These are phyloP conservation scores for Limnodromus scolopaceus DNA, from an alignment of 2,797 vertebrate genomes.

Conservation along the genomic window DNA sequence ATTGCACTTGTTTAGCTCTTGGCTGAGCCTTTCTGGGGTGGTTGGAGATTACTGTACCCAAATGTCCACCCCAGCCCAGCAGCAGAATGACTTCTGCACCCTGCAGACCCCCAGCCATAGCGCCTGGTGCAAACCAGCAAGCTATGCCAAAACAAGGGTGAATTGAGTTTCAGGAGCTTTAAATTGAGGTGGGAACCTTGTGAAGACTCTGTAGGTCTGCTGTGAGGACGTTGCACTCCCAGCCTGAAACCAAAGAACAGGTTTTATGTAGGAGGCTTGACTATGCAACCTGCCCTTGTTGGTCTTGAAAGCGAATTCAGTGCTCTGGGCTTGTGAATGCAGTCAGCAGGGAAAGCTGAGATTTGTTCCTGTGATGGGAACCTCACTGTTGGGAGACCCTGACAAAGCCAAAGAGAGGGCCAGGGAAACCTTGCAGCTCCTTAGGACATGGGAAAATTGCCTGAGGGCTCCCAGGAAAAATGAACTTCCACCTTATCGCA, in stretches of 20 bases:
- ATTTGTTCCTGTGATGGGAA: background rate
- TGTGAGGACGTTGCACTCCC: background rate
- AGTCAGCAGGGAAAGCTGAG: background rate
- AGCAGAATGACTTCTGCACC: background rate
- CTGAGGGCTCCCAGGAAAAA: background rate
- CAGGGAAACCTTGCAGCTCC: background rate
- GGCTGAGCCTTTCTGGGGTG: background rate
- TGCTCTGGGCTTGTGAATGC: background rate
- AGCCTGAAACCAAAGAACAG: background rate
- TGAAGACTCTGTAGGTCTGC: background rate
- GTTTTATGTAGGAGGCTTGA: background rate
- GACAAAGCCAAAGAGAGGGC: background rate
- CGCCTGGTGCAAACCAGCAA: background rate
- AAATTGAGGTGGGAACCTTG: fast-evolving
- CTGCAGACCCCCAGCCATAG: background rate
- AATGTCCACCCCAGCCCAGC: background rate
- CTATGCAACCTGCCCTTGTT: background rate
- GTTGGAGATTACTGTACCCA: background rate
- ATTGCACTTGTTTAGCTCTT: background rate
- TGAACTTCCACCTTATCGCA: fast-evolving
- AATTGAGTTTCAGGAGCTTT: background rate
- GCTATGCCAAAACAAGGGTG: background rate
- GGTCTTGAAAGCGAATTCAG: background rate
- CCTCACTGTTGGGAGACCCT: background rate
- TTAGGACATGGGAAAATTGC: background rate